Evolutionary conservation across 2,797 vertebrate genomes (phyloP).

Genomic region (Lophius americanus): DNA sequence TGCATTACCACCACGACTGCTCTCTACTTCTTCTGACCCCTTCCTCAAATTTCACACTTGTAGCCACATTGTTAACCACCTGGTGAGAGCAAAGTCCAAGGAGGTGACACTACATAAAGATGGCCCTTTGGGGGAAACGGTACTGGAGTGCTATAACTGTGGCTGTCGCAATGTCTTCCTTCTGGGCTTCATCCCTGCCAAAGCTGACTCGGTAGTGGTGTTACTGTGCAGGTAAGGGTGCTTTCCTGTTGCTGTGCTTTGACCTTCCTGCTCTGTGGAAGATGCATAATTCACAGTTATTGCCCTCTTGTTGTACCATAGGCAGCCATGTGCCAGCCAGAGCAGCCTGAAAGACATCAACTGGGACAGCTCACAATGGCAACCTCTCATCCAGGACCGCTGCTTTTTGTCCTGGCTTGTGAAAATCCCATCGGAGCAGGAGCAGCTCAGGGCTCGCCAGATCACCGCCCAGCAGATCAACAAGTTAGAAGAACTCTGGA

Average conservation of each 20-base stretch:
- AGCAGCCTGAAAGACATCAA: conserved; percentile 99
- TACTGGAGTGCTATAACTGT: conserved; percentile 96
- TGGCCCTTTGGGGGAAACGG: conserved; percentile 92
- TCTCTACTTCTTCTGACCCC: conserved; percentile 3
- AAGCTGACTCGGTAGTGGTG: conserved; percentile 95
- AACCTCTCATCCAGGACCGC: conserved; percentile 97
- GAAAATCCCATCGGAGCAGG: conserved; percentile 98
- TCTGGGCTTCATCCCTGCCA: conserved; percentile 95
- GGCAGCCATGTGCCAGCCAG: conserved; percentile 98
- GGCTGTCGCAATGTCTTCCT: conserved; percentile 96
- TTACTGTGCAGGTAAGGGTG: conserved; percentile 91
- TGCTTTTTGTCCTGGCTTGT: conserved; percentile 99
- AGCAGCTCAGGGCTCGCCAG: conserved; percentile 95
- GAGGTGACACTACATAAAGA: conserved; percentile 98
- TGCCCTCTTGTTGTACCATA: conserved; percentile 50
- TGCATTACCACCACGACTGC: no score
- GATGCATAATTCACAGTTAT: no score
- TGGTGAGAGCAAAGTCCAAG: conserved; percentile 98
- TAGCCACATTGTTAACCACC: conserved; percentile 98
- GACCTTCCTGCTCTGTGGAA: no score
- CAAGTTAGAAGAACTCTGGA: conserved; percentile 98
- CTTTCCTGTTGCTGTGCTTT: no score
- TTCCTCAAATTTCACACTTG: conserved; percentile 5
- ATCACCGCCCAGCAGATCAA: conserved; percentile 99
- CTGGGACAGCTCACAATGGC: conserved; percentile 99